These are phyloP conservation scores for Polia nebulosa DNA, from an alignment of 2,888 invertebrate species.

Conservation along the genomic window DNA sequence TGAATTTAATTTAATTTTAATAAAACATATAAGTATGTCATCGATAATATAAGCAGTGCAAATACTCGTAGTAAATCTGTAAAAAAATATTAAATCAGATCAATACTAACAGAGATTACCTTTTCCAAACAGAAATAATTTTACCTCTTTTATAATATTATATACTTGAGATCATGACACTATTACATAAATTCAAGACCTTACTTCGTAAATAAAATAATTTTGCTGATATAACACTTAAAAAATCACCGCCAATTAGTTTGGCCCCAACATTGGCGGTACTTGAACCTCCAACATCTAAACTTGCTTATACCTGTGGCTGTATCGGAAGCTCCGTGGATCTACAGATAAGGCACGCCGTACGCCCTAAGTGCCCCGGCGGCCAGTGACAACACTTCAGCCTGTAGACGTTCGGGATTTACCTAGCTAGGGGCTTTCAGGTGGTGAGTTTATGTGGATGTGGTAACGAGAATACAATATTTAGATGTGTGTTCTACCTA, in stretches of 20 bases:
- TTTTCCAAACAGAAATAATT: no score
- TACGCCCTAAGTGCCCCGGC: constrained; percentile 64
- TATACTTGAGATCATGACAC: no score
- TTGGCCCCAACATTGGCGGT: constrained; percentile 29
- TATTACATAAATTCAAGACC: no score
- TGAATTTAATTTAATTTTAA: no score
- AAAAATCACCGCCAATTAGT: neutral
- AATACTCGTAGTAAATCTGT: no score
- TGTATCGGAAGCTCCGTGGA: constrained; percentile 44
- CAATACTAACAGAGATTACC: no score
- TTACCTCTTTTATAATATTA: no score
- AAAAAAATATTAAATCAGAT: no score
- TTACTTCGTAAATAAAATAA: no score
- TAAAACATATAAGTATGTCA: no score
- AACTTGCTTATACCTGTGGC: constrained; percentile 46
- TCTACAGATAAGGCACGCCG: constrained; percentile 68
- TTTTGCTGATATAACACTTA: no score
- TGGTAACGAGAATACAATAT: constrained; percentile 23
- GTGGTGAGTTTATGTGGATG: constrained; percentile 20
- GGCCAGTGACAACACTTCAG: constrained; percentile 65
- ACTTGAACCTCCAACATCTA: constrained; percentile 33
- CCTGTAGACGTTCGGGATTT: constrained; percentile 59
- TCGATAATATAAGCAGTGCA: no score
- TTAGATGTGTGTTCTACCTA: neutral
- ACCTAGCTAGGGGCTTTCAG: constrained; percentile 33